These are phyloP conservation scores for Malurus elegans DNA, from an alignment of 2,113 vertebrate genomes.

Conservation along the genomic window DNA sequence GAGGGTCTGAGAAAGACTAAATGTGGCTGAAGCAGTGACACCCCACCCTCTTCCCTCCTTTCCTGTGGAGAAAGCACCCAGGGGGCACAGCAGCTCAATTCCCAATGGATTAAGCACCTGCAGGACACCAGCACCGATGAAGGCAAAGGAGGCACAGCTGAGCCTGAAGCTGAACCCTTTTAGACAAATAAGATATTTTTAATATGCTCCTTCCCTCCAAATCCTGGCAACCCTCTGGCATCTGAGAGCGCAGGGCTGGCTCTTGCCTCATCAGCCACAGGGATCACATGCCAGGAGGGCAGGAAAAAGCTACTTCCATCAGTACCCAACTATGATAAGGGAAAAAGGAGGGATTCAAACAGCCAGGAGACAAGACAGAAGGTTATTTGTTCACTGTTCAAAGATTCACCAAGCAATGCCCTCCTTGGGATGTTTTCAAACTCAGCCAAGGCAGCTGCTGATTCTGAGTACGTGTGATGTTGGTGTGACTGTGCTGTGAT, in stretches of 20 bases:
- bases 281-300: not conserved
- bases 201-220: accelerated
- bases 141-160: not conserved
- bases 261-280: accelerated
- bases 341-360: not conserved
- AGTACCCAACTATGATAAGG: not conserved
- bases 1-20: not conserved
- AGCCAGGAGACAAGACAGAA: not conserved
- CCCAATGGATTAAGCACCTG: accelerated
- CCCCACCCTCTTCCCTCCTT: no score
- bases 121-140: not conserved
- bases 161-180: not conserved
- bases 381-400: not conserved
- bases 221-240: not conserved
- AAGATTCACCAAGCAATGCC: not conserved
- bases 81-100: not conserved
- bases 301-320: not conserved
- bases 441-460: not conserved
- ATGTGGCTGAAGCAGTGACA: not conserved
- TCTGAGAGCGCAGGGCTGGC: not conserved
- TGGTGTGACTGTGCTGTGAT: not conserved
- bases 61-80: not conserved
- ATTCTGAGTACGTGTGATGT: not conserved
- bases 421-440: not conserved
- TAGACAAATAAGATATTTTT: not conserved